Evolutionary conservation across 2,113 vertebrate species (phyloP).

Genomic region (Engraulis encrasicolus): DNA sequence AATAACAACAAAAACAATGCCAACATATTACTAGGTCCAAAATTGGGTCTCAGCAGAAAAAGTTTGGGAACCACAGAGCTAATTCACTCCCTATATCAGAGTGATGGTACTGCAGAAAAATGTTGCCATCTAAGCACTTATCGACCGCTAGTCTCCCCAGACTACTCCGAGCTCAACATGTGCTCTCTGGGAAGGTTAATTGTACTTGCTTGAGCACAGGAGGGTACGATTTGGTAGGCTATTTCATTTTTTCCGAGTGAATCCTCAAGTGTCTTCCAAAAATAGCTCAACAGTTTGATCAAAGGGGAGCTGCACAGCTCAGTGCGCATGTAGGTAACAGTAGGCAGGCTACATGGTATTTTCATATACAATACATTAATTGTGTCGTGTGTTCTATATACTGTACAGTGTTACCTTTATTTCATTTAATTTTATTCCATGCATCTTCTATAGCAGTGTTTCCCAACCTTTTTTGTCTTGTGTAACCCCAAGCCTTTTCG

Average conservation of each 20-base stretch:
- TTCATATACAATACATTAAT: too few species aligned
- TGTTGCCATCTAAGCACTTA: neutral
- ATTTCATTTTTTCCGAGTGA: neutral
- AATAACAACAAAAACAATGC: too few species aligned
- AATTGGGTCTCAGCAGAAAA: too few species aligned
- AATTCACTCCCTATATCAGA: neutral
- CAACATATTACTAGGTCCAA: too few species aligned
- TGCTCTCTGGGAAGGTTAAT: neutral
- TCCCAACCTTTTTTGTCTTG: too few species aligned
- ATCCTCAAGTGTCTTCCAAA: neutral
- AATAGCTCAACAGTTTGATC: neutral
- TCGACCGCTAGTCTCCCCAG: neutral
- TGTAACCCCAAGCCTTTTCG: too few species aligned
- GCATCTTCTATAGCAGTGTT: too few species aligned
- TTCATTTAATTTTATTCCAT: too few species aligned
- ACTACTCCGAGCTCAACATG: neutral
- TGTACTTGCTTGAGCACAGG: neutral
- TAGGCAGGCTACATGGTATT: neutral
- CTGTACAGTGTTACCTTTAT: too few species aligned
- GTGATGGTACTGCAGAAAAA: neutral
- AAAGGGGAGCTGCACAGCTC: neutral
- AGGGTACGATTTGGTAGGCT: neutral
- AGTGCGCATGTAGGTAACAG: neutral
- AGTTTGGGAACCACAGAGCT: too few species aligned
- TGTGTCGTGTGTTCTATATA: too few species aligned